Percentiles rank a stretch among this genome's conserved stretches.
phyloP scores from a whole-genome alignment of 2,113 vertebrate species.

The Odocoileus hemionus region DNA sequence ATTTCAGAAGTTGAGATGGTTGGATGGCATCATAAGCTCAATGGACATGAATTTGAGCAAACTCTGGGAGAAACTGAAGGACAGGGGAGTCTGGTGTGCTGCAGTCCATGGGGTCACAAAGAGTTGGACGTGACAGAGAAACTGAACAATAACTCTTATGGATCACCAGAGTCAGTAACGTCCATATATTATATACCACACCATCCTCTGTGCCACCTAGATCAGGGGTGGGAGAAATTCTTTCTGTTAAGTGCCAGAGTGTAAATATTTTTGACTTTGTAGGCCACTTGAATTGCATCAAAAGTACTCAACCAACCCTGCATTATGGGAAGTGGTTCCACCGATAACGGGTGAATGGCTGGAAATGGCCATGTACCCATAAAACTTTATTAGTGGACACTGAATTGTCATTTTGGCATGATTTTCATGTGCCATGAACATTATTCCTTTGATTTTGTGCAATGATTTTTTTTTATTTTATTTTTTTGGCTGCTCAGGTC shows the following conservation, averaged over 20 bases:
- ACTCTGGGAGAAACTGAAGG: background rate
- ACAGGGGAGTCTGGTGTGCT: background rate
- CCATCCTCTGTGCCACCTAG: background rate
- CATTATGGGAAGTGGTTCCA: accelerated
- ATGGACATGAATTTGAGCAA: background rate
- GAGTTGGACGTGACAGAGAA: background rate
- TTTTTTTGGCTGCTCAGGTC: no score
- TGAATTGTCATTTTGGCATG: background rate
- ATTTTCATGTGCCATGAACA: background rate
- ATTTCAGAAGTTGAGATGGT: background rate
- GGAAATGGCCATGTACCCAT: background rate
- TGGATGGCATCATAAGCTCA: background rate
- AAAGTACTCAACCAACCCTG: background rate
- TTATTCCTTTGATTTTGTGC: background rate
- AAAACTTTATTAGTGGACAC: background rate
- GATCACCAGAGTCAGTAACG: background rate
- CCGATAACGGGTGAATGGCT: background rate
- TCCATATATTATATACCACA: background rate
- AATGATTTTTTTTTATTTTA: no score
- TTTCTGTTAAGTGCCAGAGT: background rate
- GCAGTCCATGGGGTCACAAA: background rate
- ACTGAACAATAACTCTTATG: background rate
- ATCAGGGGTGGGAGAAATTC: background rate
- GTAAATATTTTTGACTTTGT: background rate
- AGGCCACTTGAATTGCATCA: background rate